Evolutionary conservation across 2,888 invertebrate species (phyloP).

Genomic region (Dinocampus coccinellae): DNA sequence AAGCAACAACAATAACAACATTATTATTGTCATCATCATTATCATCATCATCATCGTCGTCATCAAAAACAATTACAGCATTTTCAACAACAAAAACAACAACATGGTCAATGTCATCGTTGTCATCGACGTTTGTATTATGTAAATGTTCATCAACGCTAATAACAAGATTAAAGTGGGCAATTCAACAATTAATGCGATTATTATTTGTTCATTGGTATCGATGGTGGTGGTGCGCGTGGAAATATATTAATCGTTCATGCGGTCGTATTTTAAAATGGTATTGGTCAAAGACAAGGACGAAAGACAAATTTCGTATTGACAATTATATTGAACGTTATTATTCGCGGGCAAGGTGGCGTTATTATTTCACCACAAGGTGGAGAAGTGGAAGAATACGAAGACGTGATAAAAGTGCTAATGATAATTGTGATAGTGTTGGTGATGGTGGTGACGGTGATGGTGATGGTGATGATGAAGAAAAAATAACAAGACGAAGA

Average conservation of each 20-base stretch:
- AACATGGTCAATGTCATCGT: neutral
- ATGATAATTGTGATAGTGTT: neutral
- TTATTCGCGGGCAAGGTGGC: slow-evolving; percentile 22
- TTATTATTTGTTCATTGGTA: slow-evolving; percentile 28
- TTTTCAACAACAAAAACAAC: neutral
- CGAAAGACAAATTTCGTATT: neutral
- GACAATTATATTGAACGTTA: neutral
- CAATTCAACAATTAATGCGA: slow-evolving; percentile 1
- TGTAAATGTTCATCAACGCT: neutral
- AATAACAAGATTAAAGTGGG: slow-evolving; percentile 1
- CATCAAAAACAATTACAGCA: neutral
- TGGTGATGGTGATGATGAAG: slow-evolving; percentile 6
- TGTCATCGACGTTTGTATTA: neutral
- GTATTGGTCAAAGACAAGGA: slow-evolving; percentile 11
- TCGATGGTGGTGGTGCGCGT: slow-evolving; percentile 40
- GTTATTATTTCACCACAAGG: neutral
- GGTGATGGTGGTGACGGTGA: slow-evolving; percentile 11
- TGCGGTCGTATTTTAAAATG: slow-evolving; percentile 13
- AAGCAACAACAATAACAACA: neutral
- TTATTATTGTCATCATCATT: too few relatives aligned
- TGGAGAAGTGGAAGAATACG: slow-evolving; percentile 1
- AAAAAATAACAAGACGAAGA: slow-evolving; percentile 19
- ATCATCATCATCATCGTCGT: neutral
- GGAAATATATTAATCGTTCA: neutral
- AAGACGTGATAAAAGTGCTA: slow-evolving; percentile 1